Conservation (phyloP, 2,888 invertebrate species). For the Pardosa pseudoannulata region DNA sequence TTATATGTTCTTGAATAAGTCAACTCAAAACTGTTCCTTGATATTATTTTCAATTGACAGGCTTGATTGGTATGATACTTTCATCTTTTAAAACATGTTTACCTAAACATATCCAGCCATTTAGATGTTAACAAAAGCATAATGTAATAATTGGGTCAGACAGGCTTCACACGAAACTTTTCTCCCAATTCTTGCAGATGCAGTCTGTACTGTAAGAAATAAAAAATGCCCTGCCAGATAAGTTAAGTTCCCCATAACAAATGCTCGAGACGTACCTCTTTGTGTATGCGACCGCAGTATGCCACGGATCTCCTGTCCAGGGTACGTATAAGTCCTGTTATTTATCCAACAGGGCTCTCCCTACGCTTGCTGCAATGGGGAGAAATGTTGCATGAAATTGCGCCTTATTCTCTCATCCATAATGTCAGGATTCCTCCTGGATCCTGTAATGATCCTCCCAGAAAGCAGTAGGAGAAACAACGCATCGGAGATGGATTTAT, state of each 20-base stretch:
- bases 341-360: background rate
- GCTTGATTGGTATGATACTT: too few relatives aligned
- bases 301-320: background rate
- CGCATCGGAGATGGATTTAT: background rate
- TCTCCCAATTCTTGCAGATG: too few relatives aligned
- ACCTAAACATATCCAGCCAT: too few relatives aligned
- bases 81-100: too few relatives aligned
- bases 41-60: too few relatives aligned
- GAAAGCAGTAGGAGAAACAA: background rate
- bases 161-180: background rate
- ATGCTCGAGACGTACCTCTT: background rate
- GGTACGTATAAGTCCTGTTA: conserved; percentile 6
- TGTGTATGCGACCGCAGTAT: background rate
- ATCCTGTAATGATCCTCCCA: background rate
- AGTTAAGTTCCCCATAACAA: background rate
- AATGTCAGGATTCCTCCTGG: background rate
- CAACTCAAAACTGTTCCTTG: too few relatives aligned
- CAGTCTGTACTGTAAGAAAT: too few relatives aligned
- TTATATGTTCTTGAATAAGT: too few relatives aligned
- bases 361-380: background rate
- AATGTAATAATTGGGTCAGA: too few relatives aligned
- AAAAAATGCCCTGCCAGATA: background rate
- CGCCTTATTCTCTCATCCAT: conserved; percentile 1
- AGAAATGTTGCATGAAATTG: conserved; percentile 12
- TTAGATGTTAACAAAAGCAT: too few relatives aligned